phyloP scores from a whole-genome alignment of 2,888 invertebrate species.

The Tanytarsus gracilentus region DNA sequence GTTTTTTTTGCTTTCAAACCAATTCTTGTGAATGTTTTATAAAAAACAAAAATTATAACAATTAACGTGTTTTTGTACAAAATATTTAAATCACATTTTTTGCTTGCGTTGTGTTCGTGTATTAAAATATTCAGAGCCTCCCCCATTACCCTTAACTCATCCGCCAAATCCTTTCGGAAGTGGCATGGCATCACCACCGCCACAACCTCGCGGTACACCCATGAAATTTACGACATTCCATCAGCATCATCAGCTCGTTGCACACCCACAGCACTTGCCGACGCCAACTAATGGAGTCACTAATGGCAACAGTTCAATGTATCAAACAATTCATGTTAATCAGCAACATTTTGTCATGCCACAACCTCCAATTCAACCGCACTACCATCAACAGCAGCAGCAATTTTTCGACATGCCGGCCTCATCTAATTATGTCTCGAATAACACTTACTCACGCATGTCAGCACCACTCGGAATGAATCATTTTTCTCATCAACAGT shows the following conservation, averaged over 20 bases:
- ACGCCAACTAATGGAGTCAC: constrained; percentile 30
- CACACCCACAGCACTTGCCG: constrained; percentile 31
- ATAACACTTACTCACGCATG: not conserved
- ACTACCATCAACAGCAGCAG: constrained; percentile 19
- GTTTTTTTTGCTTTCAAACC: not conserved
- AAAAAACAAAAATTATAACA: not conserved
- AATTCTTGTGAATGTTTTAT: not conserved
- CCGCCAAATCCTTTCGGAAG: constrained; percentile 35
- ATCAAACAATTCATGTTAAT: not conserved
- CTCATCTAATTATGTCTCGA: constrained; percentile 1
- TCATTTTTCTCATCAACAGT: constrained; percentile 30
- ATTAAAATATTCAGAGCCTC: constrained; percentile 39
- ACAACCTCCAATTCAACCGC: not conserved
- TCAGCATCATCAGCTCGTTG: constrained; percentile 32
- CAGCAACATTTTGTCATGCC: not conserved
- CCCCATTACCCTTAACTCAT: constrained; percentile 43
- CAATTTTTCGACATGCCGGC: not conserved
- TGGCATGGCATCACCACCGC: not conserved
- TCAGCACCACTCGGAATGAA: not conserved
- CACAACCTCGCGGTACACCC: not conserved
- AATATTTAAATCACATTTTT: constrained; percentile 3
- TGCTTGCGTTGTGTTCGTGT: not conserved
- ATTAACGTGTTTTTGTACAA: not conserved
- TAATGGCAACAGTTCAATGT: constrained; percentile 32
- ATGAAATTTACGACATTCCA: constrained; percentile 12